phyloP scores from a whole-genome alignment of 1,140 invertebrate genomes.

The Hylyphantes graminicola region DNA sequence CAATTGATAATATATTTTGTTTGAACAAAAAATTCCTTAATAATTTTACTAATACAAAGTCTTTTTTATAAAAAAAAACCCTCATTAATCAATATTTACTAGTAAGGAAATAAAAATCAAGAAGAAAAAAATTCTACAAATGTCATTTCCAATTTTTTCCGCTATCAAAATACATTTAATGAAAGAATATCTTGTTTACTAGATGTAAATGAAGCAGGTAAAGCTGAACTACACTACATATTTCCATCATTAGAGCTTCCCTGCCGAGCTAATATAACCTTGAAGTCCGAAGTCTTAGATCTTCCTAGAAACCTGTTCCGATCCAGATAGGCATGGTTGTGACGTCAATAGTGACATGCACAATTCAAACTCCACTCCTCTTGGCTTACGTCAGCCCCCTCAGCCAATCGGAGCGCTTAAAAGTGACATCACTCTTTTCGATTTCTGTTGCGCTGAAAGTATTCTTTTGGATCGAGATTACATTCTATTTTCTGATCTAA shows the following conservation, averaged over 20 bases:
- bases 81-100: no score
- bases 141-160: no score
- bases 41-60: no score
- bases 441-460: conserved; percentile 25
- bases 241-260: not conserved
- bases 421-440: conserved; percentile 54
- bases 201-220: conserved; percentile 19
- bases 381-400: conserved; percentile 25
- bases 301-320: conserved; percentile 54
- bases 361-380: conserved; percentile 20
- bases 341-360: conserved; percentile 46
- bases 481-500: not conserved
- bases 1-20: no score
- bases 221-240: no score
- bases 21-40: no score
- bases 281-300: conserved; percentile 43
- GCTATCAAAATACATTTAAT: no score
- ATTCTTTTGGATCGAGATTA: not conserved
- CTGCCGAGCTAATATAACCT: conserved; percentile 39
- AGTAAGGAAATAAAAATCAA: no score
- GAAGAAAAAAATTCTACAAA: no score
- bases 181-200: not conserved
- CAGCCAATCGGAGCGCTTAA: conserved; percentile 39
- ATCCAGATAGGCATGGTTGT: conserved; percentile 31
- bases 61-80: no score